phyloP scores from a whole-genome alignment of 1,140 invertebrate genomes.

The Ceratosolen fusciceps region DNA sequence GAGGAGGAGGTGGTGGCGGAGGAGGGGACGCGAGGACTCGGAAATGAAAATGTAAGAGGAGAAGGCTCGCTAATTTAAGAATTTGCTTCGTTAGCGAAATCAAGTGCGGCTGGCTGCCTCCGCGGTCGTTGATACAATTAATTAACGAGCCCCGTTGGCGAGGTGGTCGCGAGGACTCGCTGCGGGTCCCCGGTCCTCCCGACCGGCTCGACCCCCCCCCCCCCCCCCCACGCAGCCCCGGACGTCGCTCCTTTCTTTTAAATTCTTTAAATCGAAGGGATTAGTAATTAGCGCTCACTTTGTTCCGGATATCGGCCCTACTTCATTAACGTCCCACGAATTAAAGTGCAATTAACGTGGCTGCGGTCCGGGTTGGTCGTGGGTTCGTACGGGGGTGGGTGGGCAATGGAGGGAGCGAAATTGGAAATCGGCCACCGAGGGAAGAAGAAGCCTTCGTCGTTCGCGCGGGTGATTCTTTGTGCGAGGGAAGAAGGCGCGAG shows the following conservation, averaged over 20 bases:
- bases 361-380: neutral
- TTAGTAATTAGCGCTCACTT: constrained; percentile 56
- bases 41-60: constrained; percentile 12
- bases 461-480: neutral
- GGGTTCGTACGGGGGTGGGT: neutral
- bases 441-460: too few relatives aligned
- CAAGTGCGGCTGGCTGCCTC: constrained; percentile 62
- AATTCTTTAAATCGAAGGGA: constrained; percentile 16
- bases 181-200: neutral
- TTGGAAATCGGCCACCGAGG: neutral
- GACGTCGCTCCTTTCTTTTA: constrained; percentile 2
- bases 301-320: constrained; percentile 68
- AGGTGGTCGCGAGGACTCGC: neutral
- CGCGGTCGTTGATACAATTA: constrained; percentile 68
- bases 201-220: too few relatives aligned
- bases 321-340: constrained; percentile 57
- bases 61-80: constrained; percentile 66
- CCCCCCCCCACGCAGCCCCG: too few relatives aligned
- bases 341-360: neutral
- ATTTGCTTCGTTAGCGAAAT: constrained; percentile 70
- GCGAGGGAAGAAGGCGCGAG: neutral
- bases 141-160: constrained; percentile 60
- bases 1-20: neutral
- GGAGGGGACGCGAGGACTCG: neutral
- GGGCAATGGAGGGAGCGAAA: neutral